phyloP scores from a whole-genome alignment of 1,140 invertebrate genomes.

The Pararge aegeria region DNA sequence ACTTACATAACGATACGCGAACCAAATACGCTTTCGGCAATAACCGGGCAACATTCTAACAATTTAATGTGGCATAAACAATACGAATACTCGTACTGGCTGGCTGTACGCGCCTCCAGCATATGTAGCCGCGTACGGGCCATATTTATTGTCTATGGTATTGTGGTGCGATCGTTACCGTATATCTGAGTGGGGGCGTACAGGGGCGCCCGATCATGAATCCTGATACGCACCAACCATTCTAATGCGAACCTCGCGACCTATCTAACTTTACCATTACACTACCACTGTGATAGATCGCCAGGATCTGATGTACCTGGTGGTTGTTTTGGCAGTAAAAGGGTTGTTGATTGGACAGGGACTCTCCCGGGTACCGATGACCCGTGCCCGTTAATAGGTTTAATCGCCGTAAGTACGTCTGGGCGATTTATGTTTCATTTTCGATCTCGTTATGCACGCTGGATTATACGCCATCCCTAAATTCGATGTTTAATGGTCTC shows the following conservation, averaged over 20 bases:
- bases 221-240: conserved; percentile 65
- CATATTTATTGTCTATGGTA: conserved; percentile 77
- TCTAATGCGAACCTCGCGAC: conserved; percentile 44
- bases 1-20: conserved; percentile 60
- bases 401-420: conserved; percentile 71
- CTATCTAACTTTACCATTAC: conserved; percentile 32
- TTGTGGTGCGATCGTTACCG: conserved; percentile 74
- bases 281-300: conserved; percentile 31
- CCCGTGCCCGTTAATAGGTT: conserved; percentile 71
- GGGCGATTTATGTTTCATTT: conserved; percentile 77
- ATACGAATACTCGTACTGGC: conserved; percentile 61
- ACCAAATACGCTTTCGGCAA: conserved; percentile 74
- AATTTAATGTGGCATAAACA: conserved; percentile 78
- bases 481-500: conserved; percentile 52
- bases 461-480: conserved; percentile 61
- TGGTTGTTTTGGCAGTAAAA: conserved; percentile 39
- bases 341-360: conserved; percentile 70
- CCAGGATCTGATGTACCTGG: conserved; percentile 37
- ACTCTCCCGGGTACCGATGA: conserved; percentile 53
- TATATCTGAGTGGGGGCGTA: conserved; percentile 71
- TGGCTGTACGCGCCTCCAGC: conserved; percentile 62
- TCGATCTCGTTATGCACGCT: conserved; percentile 70
- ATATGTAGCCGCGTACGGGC: conserved; percentile 63
- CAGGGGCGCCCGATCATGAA: conserved; percentile 69
- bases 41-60: conserved; percentile 75